A percentile compares a stretch with the other conserved stretches of the same genome.
phyloP scores from a whole-genome alignment of 2,113 vertebrate species.

The Porphyrio hochstetteri region DNA sequence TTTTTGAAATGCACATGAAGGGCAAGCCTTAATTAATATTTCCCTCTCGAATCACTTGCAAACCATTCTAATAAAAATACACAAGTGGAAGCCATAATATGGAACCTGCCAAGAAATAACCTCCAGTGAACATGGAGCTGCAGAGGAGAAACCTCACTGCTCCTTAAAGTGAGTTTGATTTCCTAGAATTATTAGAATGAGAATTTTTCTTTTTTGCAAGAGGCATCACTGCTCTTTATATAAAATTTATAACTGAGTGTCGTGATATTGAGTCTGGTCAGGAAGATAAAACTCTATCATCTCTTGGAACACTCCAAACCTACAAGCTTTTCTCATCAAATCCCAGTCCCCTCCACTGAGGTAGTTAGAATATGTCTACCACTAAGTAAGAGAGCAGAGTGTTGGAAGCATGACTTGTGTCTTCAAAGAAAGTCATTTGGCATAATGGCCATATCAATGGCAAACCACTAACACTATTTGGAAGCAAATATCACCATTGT shows the following conservation, averaged over 20 bases:
- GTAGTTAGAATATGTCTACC: not conserved
- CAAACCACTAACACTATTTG: not conserved
- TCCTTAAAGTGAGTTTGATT: not conserved
- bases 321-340: not conserved
- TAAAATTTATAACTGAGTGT: not conserved
- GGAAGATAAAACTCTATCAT: not conserved
- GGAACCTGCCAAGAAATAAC: not conserved
- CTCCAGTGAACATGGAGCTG: not conserved
- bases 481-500: not conserved
- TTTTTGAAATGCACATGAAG: slow-evolving; percentile 9
- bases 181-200: not conserved
- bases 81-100: not conserved
- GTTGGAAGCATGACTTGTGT: not conserved
- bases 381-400: not conserved
- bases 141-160: not conserved
- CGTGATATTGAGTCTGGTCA: not conserved
- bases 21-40: not conserved
- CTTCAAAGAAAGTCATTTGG: not conserved
- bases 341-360: not conserved
- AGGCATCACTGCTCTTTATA: not conserved
- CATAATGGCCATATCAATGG: not conserved
- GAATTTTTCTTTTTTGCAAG: not conserved
- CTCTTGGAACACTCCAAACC: not conserved
- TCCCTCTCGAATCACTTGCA: slow-evolving; percentile 40
- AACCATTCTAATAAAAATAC: slow-evolving; percentile 19